Conservation (phyloP, 2,797 vertebrate genomes). For the Perodicticus potto region DNA sequence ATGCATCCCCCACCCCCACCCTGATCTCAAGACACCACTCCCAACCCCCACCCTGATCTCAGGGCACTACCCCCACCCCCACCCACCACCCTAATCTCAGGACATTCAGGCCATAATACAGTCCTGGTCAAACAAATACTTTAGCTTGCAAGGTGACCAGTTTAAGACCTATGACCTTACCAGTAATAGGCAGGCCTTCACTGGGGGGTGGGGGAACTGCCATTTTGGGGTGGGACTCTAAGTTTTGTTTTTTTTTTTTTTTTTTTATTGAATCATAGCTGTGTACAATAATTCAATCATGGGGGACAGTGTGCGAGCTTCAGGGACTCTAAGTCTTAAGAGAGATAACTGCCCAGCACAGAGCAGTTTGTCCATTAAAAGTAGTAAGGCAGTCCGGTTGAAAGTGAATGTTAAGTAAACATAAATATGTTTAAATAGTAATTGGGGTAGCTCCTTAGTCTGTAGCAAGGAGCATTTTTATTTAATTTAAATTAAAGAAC, state of each 20-base stretch:
- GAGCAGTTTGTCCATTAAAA: conserved; percentile 23
- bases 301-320: too few relatives aligned
- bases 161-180: conserved; percentile 34
- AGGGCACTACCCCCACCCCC: not conserved
- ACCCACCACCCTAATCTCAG: not conserved
- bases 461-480: not conserved
- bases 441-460: not conserved
- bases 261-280: too few relatives aligned
- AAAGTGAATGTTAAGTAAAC: not conserved
- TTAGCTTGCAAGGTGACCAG: conserved; percentile 19
- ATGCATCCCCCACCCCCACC: not conserved
- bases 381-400: not conserved
- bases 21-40: too few relatives aligned
- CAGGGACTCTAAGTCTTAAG: not conserved
- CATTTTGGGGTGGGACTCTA: conserved; percentile 24
- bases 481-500: conserved; percentile 50
- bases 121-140: conserved; percentile 23
- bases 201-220: not conserved
- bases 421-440: conserved; percentile 37
- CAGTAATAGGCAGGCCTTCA: not conserved
- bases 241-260: too few relatives aligned
- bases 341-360: not conserved
- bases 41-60: not conserved
- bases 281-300: too few relatives aligned
- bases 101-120: not conserved